These are phyloP conservation scores for Setipinna tenuifilis DNA, from an alignment of 2,797 vertebrate genomes.

Conservation along the genomic window DNA sequence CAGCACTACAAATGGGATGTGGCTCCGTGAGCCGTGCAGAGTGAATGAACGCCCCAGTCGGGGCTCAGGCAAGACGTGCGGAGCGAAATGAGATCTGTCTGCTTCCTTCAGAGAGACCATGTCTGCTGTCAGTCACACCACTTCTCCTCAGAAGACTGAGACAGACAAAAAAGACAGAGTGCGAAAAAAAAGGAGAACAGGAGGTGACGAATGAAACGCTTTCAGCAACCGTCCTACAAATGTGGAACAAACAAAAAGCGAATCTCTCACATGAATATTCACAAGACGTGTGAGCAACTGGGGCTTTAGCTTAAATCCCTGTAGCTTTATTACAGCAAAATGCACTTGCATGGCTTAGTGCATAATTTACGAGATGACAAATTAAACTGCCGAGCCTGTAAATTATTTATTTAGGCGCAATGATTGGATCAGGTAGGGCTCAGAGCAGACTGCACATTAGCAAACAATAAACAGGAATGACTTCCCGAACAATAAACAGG, in stretches of 20 bases:
- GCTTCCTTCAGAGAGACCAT: constrained; percentile 28
- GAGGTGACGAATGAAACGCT: constrained; percentile 29
- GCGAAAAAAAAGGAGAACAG: constrained; percentile 18
- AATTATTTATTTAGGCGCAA: constrained; percentile 47
- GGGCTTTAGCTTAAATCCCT: constrained; percentile 41
- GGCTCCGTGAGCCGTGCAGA: not conserved
- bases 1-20: constrained; percentile 14
- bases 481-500: constrained; percentile 34
- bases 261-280: constrained; percentile 47
- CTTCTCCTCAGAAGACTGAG: constrained; percentile 26
- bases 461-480: constrained; percentile 30
- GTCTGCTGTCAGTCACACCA: constrained; percentile 23
- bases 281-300: constrained; percentile 30
- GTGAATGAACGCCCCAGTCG: not conserved
- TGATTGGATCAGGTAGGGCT: constrained; percentile 42
- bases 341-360: constrained; percentile 43
- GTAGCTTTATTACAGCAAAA: constrained; percentile 51
- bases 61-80: not conserved
- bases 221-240: constrained; percentile 38
- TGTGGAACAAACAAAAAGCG: constrained; percentile 39
- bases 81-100: constrained; percentile 25
- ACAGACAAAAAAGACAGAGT: not conserved
- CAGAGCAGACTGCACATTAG: constrained; percentile 14
- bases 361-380: constrained; percentile 46
- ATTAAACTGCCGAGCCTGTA: constrained; percentile 36